Base-by-base conservation (phyloP, 2,888 invertebrate genomes). In the Horisme vitalbata region DNA sequence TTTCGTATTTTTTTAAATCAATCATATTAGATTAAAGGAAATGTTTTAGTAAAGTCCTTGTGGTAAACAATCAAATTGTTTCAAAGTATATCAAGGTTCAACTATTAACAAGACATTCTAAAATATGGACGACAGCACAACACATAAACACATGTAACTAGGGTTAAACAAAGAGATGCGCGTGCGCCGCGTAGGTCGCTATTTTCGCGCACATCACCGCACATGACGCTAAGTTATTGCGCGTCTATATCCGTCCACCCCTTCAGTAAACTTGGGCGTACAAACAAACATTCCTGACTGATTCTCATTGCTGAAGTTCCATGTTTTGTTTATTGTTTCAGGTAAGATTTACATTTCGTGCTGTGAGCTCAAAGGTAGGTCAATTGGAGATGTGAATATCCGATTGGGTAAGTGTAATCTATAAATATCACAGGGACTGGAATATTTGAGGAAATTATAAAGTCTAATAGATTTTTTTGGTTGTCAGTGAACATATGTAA, bases 181-280 rank as follows among this genome's bases (percentile, higher is more conserved):
- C 68, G 14, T n/a, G 31, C 49, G 35, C 27, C 67, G 74, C 75
- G 74, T 74, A 73, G 77, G 75, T 44, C 65, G 71, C 72, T 84
- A 84, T 83, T 82, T 83, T 70, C 59, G 75, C 71, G 61, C 58
- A 49, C 24, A 55, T 39, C 24, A 41, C 23, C 41, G 30, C 44
- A 37, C 33, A 44, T 38, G 30, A 41, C 21, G 35, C 18, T 32
- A 38, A 34, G 45, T 45, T 37, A 37, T 43, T 26, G 37, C 47
- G 37, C 41, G 8, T 24, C 41, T 51, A 41, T 45, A 45, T 51
- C 34, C 36, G 37, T 45, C 28, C 33, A 23, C 11, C 28, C 45
- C 37, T 21, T 35, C 34, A 5, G 21, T 37, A 27, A 26, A 13
- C 28, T 28, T 31, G 38, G 41, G 36, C 31, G 27, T 18, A 41